Conservation (phyloP, 2,888 invertebrate genomes). For the Drosophila atripex region DNA sequence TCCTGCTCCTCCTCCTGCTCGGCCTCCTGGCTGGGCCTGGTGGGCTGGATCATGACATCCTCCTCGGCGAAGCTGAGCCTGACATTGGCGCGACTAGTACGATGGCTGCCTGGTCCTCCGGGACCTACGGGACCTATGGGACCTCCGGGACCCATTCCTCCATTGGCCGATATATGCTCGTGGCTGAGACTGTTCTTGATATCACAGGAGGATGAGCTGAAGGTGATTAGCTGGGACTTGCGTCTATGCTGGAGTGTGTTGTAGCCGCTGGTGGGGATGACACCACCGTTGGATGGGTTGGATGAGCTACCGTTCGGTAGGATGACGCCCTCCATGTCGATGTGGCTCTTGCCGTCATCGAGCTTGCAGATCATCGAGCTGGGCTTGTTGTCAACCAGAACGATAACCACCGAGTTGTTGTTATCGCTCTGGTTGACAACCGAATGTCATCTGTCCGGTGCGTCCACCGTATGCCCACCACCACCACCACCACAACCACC, state of each 20-base stretch:
- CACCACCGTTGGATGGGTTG: not conserved
- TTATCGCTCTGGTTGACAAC: slow-evolving; percentile 82
- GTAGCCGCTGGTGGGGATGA: slow-evolving; percentile 64
- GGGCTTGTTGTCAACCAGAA: slow-evolving; percentile 83
- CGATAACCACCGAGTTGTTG: slow-evolving; percentile 83
- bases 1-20: slow-evolving; percentile 73
- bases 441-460: slow-evolving; percentile 83
- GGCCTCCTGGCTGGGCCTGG: slow-evolving; percentile 16
- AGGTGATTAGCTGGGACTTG: slow-evolving; percentile 82
- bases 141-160: slow-evolving; percentile 41
- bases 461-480: slow-evolving; percentile 41
- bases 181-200: slow-evolving; percentile 83
- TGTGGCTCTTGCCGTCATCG: slow-evolving; percentile 75
- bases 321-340: slow-evolving; percentile 53
- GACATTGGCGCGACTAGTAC: slow-evolving; percentile 62
- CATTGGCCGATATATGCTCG: slow-evolving; percentile 74
- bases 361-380: slow-evolving; percentile 83
- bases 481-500: slow-evolving; percentile 35
- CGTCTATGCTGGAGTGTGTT: slow-evolving; percentile 81
- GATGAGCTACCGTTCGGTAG: slow-evolving; percentile 27
- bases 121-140: slow-evolving; percentile 30
- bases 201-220: slow-evolving; percentile 83
- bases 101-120: slow-evolving; percentile 34
- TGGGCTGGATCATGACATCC: slow-evolving; percentile 71
- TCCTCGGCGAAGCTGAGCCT: slow-evolving; percentile 82